These are phyloP conservation scores for Lasioglossum calceatum DNA, from an alignment of 2,888 invertebrate genomes.

Conservation along the genomic window DNA sequence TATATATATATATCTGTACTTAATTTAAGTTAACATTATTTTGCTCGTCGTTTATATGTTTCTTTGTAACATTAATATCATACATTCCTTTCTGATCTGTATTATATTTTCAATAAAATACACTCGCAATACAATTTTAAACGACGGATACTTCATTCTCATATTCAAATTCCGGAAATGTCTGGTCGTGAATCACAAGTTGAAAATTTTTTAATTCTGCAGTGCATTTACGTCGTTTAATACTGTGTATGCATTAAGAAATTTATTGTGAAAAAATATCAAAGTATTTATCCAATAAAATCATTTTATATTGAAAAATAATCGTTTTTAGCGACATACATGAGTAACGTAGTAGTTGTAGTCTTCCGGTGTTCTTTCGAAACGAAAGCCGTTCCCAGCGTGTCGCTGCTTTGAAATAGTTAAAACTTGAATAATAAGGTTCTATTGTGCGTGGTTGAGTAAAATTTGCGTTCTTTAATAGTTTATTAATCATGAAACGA, in stretches of 20 bases:
- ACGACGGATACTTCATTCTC: neutral
- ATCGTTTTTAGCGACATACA: neutral
- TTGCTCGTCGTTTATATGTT: neutral
- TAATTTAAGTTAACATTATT: neutral
- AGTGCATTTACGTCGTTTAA: no score
- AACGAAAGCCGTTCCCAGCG: neutral
- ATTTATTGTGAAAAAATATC: neutral
- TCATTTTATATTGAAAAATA: neutral
- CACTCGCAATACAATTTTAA: neutral
- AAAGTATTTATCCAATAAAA: neutral
- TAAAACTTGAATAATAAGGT: neutral
- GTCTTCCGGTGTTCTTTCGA: constrained; percentile 1
- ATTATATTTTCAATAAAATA: constrained; percentile 42
- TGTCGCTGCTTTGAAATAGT: neutral
- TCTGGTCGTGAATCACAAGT: neutral
- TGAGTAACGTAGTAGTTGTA: constrained; percentile 18
- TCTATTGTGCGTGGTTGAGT: neutral
- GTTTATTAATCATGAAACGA: constrained; percentile 41
- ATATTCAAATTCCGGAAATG: neutral
- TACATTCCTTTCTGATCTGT: constrained; percentile 34
- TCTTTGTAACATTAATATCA: constrained; percentile 18
- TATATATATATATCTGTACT: constrained; percentile 31
- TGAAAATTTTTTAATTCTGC: neutral
- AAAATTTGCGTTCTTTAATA: neutral
- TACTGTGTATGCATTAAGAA: neutral